These are phyloP conservation scores for Rhagium mordax DNA, from an alignment of 2,888 invertebrate genomes.

Conservation along the genomic window DNA sequence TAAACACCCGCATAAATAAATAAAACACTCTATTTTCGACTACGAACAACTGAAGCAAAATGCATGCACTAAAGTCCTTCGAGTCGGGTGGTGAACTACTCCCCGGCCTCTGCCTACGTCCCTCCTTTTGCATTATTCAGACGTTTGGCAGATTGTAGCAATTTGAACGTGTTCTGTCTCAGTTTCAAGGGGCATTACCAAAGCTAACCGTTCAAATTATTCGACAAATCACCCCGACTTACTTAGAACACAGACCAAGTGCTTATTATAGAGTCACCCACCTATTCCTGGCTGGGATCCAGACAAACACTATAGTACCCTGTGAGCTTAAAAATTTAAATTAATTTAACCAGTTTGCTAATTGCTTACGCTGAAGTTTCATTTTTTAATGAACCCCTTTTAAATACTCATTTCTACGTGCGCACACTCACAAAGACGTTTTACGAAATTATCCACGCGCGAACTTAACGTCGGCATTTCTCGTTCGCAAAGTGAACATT, in stretches of 20 bases:
- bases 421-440: too few species aligned
- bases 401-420: too few species aligned
- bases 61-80: neutral
- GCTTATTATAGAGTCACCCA: neutral
- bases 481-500: too few species aligned
- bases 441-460: too few species aligned
- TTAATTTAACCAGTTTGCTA: neutral
- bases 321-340: neutral
- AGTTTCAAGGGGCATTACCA: constrained; percentile 25
- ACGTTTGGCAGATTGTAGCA: constrained; percentile 23
- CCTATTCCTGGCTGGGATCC: neutral
- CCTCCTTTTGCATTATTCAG: constrained; percentile 46
- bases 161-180: constrained; percentile 31
- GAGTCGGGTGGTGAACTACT: neutral
- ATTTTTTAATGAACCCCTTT: neutral
- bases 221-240: constrained; percentile 30
- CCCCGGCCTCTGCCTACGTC: neutral
- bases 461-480: too few species aligned
- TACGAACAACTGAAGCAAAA: too few species aligned
- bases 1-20: too few species aligned
- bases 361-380: neutral
- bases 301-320: neutral
- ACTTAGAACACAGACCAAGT: neutral
- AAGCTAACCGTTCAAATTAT: constrained; percentile 30
- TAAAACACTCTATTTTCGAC: too few species aligned